A percentile compares a stretch with the other conserved stretches of the same genome.
phyloP scores from a whole-genome alignment of 2,888 invertebrate species.

The Agrotis exclamationis region DNA sequence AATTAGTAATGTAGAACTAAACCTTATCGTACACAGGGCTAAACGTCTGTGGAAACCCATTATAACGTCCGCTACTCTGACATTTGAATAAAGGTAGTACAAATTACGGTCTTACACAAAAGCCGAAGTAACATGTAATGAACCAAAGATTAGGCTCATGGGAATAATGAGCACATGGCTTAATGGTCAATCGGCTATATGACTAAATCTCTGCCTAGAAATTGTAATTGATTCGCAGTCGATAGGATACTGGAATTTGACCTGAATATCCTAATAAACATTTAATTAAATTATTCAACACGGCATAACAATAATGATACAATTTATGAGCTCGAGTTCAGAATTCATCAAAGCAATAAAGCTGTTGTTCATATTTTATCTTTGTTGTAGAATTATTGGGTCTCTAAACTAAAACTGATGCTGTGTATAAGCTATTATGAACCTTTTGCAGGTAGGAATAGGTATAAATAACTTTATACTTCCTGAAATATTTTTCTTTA shows the following conservation, averaged over 20 bases:
- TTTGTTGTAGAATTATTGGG: background rate
- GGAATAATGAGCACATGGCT: constrained; percentile 47
- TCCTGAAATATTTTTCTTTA: background rate
- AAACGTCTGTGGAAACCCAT: constrained; percentile 67
- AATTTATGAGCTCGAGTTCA: constrained; percentile 47
- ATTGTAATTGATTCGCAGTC: constrained; percentile 49
- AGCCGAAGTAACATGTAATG: constrained; percentile 58
- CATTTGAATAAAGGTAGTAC: constrained; percentile 77
- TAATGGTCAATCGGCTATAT: constrained; percentile 13
- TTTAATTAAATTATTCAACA: constrained; percentile 57
- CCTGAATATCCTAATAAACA: constrained; percentile 51
- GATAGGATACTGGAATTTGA: constrained; percentile 47
- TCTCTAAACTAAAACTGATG: background rate
- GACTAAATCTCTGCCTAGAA: constrained; percentile 20
- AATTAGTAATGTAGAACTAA: constrained; percentile 54
- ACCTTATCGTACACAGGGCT: constrained; percentile 43
- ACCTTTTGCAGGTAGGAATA: background rate
- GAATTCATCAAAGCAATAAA: constrained; percentile 32
- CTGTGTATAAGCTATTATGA: background rate
- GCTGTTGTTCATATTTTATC: constrained; percentile 16
- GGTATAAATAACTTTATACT: background rate
- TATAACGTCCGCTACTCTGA: constrained; percentile 69
- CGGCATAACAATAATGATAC: constrained; percentile 39
- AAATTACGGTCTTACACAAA: constrained; percentile 68
- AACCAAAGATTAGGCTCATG: constrained; percentile 52